Evolutionary conservation across 2,113 vertebrate genomes (phyloP), one percentile per base, ranked within the genome.

Genomic region (Pterophyllum scalare): DNA sequence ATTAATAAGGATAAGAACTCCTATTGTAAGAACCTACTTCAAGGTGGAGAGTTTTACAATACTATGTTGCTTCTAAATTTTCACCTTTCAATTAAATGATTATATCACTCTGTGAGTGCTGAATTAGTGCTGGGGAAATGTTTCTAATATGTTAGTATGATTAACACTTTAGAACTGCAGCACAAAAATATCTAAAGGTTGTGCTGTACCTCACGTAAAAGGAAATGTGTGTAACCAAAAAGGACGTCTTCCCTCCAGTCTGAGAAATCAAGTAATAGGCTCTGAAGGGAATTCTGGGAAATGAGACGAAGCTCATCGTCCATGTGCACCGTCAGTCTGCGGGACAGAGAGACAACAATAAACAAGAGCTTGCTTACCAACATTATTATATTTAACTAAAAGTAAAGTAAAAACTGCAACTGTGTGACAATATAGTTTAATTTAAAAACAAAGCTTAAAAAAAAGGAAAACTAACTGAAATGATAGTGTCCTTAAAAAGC

Each of bases 211-310:
- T 99, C 98, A 2, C 98, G 97, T 49, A 99, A 93, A 86, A 99
- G 94, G 91, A 99, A 99, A 95, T 98, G 98, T 24, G 97, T 99
- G 86, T 99, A 99, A 83, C 98, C 98, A 75, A 99, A 99, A 8
- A 99, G 95, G 1, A 99, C 98, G 5, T 99, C 98, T 91, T 99
- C 98, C 78, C 98, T 96, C 98, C 98, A 99, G 91, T 99, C 98
- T 1, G 97, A 96, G 92, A 99, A 99, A 91, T 99, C 98, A 61
- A 99, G 96, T 61, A 99, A 95, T 60, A 99, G 94, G 70, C 98
- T 99, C 94, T 99, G 98, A 81, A 99, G 95, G 86, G 98, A 99
- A 85, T 99, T 99, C 92, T 99, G 98, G 62, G 98, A 97, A 89
- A 99, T 98, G 26, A 99, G 97, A n/a, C 98, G 96, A 60, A 99